These are phyloP conservation scores for Oreotrochilus melanogaster DNA, from an alignment of 2,113 vertebrate genomes.

Conservation along the genomic window DNA sequence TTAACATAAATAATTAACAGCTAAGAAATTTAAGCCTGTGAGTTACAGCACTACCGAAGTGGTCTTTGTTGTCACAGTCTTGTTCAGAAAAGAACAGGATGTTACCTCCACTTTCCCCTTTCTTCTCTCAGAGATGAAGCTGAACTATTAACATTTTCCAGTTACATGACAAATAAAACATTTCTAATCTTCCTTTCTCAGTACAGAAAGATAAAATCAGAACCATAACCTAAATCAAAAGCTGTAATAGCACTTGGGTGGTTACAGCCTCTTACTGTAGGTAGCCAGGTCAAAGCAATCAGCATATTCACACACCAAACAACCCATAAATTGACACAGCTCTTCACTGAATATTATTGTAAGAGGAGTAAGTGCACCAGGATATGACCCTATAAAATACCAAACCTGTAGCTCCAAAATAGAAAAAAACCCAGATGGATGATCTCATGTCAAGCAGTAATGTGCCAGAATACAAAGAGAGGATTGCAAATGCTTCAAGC, in stretches of 20 bases:
- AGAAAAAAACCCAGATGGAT: constrained; percentile 34
- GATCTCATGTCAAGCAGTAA: constrained; percentile 2
- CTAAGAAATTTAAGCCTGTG: not conserved
- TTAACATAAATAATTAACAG: constrained; percentile 59
- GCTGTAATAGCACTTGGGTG: not conserved
- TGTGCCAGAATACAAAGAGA: constrained; percentile 40
- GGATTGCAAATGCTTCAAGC: not conserved
- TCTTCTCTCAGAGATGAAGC: not conserved
- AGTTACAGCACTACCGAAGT: not conserved
- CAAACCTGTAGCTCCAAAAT: constrained; percentile 36
- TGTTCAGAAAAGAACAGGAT: not conserved
- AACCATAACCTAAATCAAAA: constrained; percentile 27
- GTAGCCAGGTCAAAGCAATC: constrained; percentile 30
- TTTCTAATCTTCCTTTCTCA: constrained; percentile 22
- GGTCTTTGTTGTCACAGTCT: not conserved
- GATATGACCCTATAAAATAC: constrained; percentile 47
- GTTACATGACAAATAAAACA: constrained; percentile 40
- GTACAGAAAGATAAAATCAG: constrained; percentile 22
- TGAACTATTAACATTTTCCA: constrained; percentile 18
- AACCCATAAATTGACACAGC: not conserved
- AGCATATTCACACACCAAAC: not conserved
- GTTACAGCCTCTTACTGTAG: not conserved
- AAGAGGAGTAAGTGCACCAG: constrained; percentile 1
- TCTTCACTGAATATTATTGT: not conserved
- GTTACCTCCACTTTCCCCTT: not conserved